A percentile compares a stretch with the other conserved stretches of the same genome.
Evolutionary conservation across 2,797 vertebrate genomes (phyloP).

Genomic region (Hybognathus amarus): DNA sequence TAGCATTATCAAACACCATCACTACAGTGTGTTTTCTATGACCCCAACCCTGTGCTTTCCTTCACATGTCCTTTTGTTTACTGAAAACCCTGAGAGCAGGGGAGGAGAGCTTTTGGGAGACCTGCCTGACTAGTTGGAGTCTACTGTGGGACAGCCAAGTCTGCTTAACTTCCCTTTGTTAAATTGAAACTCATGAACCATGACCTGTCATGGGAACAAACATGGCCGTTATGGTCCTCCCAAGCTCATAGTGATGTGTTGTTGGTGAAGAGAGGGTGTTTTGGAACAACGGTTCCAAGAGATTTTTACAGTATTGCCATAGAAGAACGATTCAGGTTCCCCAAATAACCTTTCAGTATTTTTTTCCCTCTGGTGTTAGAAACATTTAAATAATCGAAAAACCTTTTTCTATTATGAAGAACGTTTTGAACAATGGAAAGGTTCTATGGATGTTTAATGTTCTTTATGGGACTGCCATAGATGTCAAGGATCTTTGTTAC

Average conservation of each 20-base stretch:
- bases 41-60: slow-evolving; percentile 17
- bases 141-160: slow-evolving; percentile 78
- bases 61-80: slow-evolving; percentile 63
- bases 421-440: background rate
- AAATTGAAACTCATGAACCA: slow-evolving; percentile 75
- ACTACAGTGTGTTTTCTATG: slow-evolving; percentile 36
- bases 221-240: slow-evolving; percentile 63
- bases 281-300: background rate
- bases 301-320: background rate
- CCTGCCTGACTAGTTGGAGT: slow-evolving; percentile 74
- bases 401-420: background rate
- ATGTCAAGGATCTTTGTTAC: slow-evolving; percentile 39
- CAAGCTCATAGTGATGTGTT: slow-evolving; percentile 63
- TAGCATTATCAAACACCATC: slow-evolving; percentile 40
- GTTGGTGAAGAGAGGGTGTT: slow-evolving; percentile 63
- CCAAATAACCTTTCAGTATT: background rate
- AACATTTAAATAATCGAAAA: background rate
- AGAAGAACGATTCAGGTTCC: background rate
- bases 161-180: slow-evolving; percentile 76
- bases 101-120: slow-evolving; percentile 61
- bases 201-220: slow-evolving; percentile 66
- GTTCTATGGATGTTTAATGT: background rate
- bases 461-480: background rate
- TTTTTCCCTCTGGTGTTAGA: background rate
- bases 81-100: slow-evolving; percentile 57